These are phyloP conservation scores for Leptobrachium ailaonicum DNA, from an alignment of 2,113 vertebrate genomes.

Conservation along the genomic window DNA sequence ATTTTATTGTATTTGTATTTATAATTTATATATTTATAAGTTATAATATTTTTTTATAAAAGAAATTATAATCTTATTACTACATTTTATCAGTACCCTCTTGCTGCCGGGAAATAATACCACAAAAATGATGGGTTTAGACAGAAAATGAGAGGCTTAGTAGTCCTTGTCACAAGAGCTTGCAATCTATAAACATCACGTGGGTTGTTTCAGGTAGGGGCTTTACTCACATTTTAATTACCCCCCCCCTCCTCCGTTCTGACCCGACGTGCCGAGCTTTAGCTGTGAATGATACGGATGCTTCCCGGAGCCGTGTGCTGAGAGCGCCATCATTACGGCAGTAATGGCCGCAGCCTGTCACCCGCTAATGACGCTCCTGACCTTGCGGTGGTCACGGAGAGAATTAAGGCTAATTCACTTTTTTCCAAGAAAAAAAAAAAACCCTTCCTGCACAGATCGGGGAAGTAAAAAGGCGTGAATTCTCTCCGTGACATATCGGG, in stretches of 20 bases:
- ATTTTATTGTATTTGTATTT: too few species aligned
- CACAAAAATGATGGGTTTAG: too few species aligned
- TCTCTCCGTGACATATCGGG: constrained; percentile 11
- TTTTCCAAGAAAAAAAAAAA: not conserved
- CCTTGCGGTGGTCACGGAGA: constrained; percentile 14
- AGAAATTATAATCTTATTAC: too few species aligned
- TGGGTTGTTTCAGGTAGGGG: too few species aligned
- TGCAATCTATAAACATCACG: too few species aligned
- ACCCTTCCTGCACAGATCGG: not conserved
- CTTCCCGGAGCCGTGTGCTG: not conserved
- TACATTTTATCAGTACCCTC: too few species aligned
- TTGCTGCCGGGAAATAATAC: too few species aligned
- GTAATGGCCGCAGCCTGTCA: constrained; percentile 12
- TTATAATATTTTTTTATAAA: too few species aligned
- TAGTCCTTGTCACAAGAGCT: too few species aligned
- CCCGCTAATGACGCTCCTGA: constrained; percentile 10
- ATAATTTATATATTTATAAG: too few species aligned
- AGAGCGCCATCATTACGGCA: not conserved
- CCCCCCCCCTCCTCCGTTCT: not conserved
- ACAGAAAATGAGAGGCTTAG: too few species aligned
- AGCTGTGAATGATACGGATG: not conserved
- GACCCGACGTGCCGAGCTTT: not conserved
- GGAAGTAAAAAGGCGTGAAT: not conserved
- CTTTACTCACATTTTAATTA: too few species aligned
- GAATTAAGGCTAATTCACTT: constrained; percentile 14